Percentiles rank a stretch among this genome's conserved stretches.
phyloP scores from a whole-genome alignment of 2,888 invertebrate genomes.

The Hyposoter didymator region DNA sequence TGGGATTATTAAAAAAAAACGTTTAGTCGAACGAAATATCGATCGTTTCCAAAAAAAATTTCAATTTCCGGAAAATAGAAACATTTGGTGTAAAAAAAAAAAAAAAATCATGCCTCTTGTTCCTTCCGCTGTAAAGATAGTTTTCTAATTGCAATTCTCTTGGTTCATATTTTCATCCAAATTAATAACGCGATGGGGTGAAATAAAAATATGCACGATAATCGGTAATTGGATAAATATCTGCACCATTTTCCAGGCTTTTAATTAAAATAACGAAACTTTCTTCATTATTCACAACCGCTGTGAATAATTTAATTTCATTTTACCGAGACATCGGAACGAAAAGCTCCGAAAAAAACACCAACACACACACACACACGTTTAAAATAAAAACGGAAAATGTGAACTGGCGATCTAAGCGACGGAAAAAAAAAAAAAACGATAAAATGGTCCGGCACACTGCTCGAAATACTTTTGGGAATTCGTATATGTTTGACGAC shows the following conservation, averaged over 20 bases:
- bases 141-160: too few species aligned
- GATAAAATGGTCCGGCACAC: constrained; percentile 24
- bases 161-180: too few species aligned
- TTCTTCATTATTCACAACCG: not conserved
- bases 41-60: too few species aligned
- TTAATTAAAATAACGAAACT: not conserved
- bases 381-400: not conserved
- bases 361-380: not conserved
- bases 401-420: not conserved
- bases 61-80: too few species aligned
- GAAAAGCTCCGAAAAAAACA: not conserved
- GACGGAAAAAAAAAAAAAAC: constrained; percentile 24
- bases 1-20: too few species aligned
- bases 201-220: not conserved
- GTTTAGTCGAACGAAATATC: too few species aligned
- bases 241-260: not conserved
- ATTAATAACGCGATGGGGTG: not conserved
- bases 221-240: not conserved
- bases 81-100: too few species aligned
- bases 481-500: constrained; percentile 15
- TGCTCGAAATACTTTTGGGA: constrained; percentile 19
- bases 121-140: too few species aligned
- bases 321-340: not conserved
- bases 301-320: not conserved
- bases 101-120: too few species aligned